Conservation (phyloP, 2,888 invertebrate species). For the Pyrrhia umbra region DNA sequence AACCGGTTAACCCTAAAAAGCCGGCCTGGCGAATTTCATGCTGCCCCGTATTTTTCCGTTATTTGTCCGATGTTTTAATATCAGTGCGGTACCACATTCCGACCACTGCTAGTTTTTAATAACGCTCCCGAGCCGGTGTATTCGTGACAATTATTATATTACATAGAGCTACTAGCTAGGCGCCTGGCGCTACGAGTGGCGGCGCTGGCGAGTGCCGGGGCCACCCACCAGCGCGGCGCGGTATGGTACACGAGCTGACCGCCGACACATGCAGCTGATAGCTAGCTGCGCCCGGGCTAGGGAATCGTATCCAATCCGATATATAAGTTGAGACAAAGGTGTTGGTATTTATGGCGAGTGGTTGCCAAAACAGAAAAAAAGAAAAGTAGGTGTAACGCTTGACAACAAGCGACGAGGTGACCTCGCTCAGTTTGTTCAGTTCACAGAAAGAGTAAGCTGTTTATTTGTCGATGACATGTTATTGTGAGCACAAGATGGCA, state of each 20-base stretch:
- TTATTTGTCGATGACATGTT: conserved; percentile 33
- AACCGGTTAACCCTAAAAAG: no score
- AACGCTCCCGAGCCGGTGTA: conserved; percentile 1
- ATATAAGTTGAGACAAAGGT: no score
- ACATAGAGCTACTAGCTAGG: neutral
- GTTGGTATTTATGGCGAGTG: no score
- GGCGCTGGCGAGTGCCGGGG: no score
- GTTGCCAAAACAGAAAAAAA: neutral
- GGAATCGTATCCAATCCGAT: no score
- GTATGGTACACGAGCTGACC: no score
- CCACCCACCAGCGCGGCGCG: no score
- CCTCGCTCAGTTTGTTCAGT: conserved; percentile 7
- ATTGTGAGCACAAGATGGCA: conserved; percentile 16
- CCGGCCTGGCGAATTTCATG: no score
- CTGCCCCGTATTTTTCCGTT: no score
- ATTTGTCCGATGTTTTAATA: conserved; percentile 12
- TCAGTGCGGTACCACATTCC: conserved; percentile 29
- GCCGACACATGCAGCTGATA: no score
- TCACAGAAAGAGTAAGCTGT: conserved; percentile 8
- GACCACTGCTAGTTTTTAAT: conserved; percentile 34
- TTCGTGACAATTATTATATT: neutral
- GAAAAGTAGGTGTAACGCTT: neutral
- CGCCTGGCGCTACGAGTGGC: neutral
- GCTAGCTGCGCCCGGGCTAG: no score
- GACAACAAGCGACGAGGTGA: neutral